phyloP scores from a whole-genome alignment of 2,888 invertebrate genomes.

The Lymantria monacha region DNA sequence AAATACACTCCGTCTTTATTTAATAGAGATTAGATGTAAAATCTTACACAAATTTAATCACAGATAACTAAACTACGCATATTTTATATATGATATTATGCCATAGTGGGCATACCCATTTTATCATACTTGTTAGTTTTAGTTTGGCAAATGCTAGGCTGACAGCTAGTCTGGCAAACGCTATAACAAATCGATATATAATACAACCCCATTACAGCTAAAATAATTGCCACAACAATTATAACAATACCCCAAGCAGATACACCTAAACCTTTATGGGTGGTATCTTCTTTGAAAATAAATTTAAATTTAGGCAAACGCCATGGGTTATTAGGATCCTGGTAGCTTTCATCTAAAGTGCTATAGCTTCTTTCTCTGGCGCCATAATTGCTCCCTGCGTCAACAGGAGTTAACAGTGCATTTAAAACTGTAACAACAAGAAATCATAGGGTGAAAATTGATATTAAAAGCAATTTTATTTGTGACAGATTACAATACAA shows the following conservation, averaged over 20 bases:
- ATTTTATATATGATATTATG: slow-evolving; percentile 27
- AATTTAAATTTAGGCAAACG: slow-evolving; percentile 45
- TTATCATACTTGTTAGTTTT: slow-evolving; percentile 74
- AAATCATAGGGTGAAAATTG: background rate
- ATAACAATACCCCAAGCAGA: slow-evolving; percentile 86
- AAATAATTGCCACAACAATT: slow-evolving; percentile 74
- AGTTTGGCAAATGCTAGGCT: too few relatives aligned
- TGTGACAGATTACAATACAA: too few relatives aligned
- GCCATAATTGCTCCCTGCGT: slow-evolving; percentile 28
- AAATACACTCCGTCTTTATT: background rate
- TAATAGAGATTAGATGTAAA: background rate
- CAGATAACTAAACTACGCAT: slow-evolving; percentile 25
- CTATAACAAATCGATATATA: slow-evolving; percentile 86
- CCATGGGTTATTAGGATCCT: slow-evolving; percentile 39
- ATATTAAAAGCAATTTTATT: too few relatives aligned
- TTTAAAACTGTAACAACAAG: slow-evolving; percentile 55
- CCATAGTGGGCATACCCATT: slow-evolving; percentile 74
- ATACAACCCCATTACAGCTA: slow-evolving; percentile 80
- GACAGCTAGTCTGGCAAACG: slow-evolving; percentile 71
- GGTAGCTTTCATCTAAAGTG: slow-evolving; percentile 31
- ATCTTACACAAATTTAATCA: slow-evolving; percentile 18
- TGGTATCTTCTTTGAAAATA: slow-evolving; percentile 48
- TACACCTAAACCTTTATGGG: slow-evolving; percentile 70
- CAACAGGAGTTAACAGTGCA: slow-evolving; percentile 34
- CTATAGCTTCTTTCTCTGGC: slow-evolving; percentile 31